A percentile compares a stretch with the other conserved stretches of the same genome.
These are phyloP conservation scores for Drosophila persimilis DNA, from an alignment of 1,140 invertebrate genomes.

Conservation along the genomic window DNA sequence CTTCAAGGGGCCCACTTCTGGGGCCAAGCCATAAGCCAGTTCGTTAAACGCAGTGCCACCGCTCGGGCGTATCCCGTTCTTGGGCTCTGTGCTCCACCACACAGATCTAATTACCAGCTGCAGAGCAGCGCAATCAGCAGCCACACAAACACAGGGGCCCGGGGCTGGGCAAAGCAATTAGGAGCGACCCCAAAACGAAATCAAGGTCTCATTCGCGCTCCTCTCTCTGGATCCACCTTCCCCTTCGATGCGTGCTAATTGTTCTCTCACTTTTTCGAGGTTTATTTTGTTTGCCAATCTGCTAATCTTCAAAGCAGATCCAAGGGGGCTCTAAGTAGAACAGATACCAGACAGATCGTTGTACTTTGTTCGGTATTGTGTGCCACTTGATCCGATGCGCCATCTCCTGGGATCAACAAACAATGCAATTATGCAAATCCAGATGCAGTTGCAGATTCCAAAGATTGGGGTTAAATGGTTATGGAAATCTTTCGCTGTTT, in stretches of 20 bases:
- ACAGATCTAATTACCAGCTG: conserved; percentile 65
- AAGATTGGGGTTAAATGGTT: conserved; percentile 34
- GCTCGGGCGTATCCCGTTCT: no score
- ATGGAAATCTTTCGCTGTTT: not conserved
- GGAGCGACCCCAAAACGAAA: not conserved
- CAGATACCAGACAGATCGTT: no score
- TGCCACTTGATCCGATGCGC: no score
- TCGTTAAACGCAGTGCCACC: conserved; percentile 51
- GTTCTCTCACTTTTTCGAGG: not conserved
- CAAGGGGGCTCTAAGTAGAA: not conserved
- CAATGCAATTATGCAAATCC: conserved; percentile 29
- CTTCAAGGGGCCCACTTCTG: conserved; percentile 5
- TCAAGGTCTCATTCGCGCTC: not conserved
- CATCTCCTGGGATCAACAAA: no score
- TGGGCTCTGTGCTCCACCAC: not conserved
- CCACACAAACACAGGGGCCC: no score
- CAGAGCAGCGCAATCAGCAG: conserved; percentile 17
- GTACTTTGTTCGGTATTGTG: no score
- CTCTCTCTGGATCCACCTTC: not conserved
- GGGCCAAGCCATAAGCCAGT: conserved; percentile 43
- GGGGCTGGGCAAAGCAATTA: not conserved
- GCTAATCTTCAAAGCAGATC: conserved; percentile 1
- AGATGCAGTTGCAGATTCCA: not conserved
- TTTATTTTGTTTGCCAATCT: conserved; percentile 14
- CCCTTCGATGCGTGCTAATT: conserved; percentile 28